Conservation (phyloP, 2,888 invertebrate species). For the Microchrysa polita region DNA sequence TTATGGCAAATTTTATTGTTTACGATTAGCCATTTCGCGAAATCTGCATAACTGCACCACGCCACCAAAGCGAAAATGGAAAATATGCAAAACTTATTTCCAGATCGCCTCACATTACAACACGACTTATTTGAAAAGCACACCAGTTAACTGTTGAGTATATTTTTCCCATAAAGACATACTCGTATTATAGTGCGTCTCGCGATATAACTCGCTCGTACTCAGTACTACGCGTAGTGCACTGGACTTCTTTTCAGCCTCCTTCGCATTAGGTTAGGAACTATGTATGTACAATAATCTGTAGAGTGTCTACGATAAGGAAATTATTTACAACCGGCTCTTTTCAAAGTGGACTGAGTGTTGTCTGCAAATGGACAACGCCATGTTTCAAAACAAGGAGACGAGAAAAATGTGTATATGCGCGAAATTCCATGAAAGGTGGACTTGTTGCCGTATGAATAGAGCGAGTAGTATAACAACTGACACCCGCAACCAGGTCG, state of each 20-base stretch:
- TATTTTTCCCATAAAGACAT: slow-evolving; percentile 24
- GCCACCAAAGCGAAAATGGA: background rate
- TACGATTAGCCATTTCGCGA: slow-evolving; percentile 16
- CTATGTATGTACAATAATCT: too few species aligned
- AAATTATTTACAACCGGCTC: slow-evolving; percentile 32
- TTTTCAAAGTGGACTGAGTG: slow-evolving; percentile 15
- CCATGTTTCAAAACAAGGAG: background rate
- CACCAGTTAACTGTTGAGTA: slow-evolving; percentile 30
- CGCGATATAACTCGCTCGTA: background rate
- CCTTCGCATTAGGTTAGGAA: too few species aligned
- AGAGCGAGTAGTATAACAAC: background rate
- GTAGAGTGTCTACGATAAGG: slow-evolving; percentile 24
- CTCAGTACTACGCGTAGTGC: too few species aligned
- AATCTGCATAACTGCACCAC: slow-evolving; percentile 25
- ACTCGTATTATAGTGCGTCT: background rate
- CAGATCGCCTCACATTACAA: slow-evolving; percentile 1
- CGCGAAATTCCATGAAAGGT: slow-evolving; percentile 23
- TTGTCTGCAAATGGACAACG: background rate
- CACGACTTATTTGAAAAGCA: slow-evolving; percentile 17
- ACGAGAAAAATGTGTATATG: slow-evolving; percentile 1
- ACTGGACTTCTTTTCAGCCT: too few species aligned
- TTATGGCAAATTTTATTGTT: slow-evolving; percentile 16
- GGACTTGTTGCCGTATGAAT: slow-evolving; percentile 30
- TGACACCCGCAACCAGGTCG: slow-evolving; percentile 34
- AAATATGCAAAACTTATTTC: slow-evolving; percentile 15